These are phyloP conservation scores for Dolichomitus sp. DNA, from an alignment of 2,888 invertebrate genomes.

Conservation along the genomic window DNA sequence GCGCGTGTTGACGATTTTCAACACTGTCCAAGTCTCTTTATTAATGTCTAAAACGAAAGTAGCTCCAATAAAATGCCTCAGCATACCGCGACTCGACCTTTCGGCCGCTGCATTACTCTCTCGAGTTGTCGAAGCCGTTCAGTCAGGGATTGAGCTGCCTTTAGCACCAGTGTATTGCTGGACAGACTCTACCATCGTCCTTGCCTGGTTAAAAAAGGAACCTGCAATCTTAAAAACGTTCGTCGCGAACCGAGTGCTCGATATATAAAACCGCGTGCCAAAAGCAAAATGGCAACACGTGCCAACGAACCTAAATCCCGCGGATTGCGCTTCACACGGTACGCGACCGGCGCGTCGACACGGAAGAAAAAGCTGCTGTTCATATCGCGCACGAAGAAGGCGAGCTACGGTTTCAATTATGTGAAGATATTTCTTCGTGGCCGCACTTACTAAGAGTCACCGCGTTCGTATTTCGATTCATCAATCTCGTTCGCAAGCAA, in stretches of 20 bases:
- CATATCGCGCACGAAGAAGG: background rate
- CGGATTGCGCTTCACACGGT: slow-evolving; percentile 71
- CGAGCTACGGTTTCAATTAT: background rate
- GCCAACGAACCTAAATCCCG: slow-evolving; percentile 67
- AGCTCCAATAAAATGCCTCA: slow-evolving; percentile 50
- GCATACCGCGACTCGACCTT: slow-evolving; percentile 55
- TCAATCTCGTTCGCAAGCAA: too few relatives aligned
- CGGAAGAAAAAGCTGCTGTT: background rate
- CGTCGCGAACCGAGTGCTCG: slow-evolving; percentile 46
- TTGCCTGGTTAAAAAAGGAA: slow-evolving; percentile 63
- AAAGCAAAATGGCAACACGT: slow-evolving; percentile 60
- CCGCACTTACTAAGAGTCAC: too few relatives aligned
- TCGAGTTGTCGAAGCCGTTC: slow-evolving; percentile 46
- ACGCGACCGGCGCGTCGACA: background rate
- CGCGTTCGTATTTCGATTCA: too few relatives aligned
- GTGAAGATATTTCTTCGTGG: too few relatives aligned
- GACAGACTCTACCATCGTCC: slow-evolving; percentile 65
- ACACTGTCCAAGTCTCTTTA: background rate
- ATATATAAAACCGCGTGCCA: background rate
- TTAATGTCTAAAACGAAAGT: slow-evolving; percentile 14
- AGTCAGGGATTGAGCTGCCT: background rate
- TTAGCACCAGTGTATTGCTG: background rate
- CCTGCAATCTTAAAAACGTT: slow-evolving; percentile 54
- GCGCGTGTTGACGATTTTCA: background rate
- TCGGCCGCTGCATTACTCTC: slow-evolving; percentile 25